phyloP scores from a whole-genome alignment of 2,797 vertebrate species.

The Pseudocheirus occidentalis region DNA sequence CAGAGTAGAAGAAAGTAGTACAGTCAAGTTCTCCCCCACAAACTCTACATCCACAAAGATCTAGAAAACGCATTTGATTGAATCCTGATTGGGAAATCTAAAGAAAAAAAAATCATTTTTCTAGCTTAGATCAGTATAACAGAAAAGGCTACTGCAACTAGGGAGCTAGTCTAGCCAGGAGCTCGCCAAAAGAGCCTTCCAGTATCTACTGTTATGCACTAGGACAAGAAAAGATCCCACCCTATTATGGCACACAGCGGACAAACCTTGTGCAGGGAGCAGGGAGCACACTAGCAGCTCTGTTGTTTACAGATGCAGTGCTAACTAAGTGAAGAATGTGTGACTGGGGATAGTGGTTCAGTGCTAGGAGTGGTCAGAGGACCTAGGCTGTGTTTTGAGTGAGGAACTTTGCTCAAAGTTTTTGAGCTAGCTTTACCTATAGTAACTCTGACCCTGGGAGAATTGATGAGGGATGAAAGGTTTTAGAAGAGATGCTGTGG shows the following conservation, averaged over 20 bases:
- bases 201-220: neutral
- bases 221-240: neutral
- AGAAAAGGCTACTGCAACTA: too few relatives aligned
- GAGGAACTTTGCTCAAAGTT: neutral
- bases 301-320: neutral
- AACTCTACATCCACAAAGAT: neutral
- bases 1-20: neutral
- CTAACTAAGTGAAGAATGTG: too few relatives aligned
- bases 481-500: neutral
- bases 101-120: neutral
- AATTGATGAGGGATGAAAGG: neutral
- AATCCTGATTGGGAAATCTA: neutral
- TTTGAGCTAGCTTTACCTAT: neutral
- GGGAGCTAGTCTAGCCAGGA: neutral
- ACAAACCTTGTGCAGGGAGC: neutral
- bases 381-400: neutral
- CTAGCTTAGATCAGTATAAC: neutral
- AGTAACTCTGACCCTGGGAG: neutral
- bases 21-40: neutral
- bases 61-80: neutral
- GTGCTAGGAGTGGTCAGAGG: neutral
- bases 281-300: neutral
- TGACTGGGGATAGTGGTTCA: neutral
- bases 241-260: neutral
- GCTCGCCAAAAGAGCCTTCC: neutral